phyloP scores from a whole-genome alignment of 2,113 vertebrate genomes.

The Pyrgilauda ruficollis region DNA sequence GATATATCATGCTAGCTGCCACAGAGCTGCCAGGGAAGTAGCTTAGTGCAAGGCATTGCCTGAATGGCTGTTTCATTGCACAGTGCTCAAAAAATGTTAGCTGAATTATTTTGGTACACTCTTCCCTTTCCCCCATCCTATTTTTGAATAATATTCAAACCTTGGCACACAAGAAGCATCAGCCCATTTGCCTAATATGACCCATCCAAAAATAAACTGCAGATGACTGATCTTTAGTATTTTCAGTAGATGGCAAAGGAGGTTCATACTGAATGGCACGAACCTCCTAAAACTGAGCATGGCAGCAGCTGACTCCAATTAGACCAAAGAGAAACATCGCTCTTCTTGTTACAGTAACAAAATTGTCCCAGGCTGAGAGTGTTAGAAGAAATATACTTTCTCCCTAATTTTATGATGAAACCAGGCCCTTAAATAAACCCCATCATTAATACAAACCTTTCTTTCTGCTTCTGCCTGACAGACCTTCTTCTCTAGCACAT shows the following conservation, averaged over 20 bases:
- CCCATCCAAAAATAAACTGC: not conserved
- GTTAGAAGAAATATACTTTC: not conserved
- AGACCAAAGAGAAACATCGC: not conserved
- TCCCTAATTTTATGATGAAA: not conserved
- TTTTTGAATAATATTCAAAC: not conserved
- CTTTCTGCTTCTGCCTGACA: not conserved
- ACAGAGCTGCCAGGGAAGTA: not conserved
- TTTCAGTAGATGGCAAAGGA: slow-evolving; percentile 37
- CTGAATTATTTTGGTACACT: not conserved
- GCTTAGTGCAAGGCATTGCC: not conserved
- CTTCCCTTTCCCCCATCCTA: not conserved
- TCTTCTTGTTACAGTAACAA: not conserved
- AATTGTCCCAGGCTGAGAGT: not conserved
- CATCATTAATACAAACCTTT: not conserved
- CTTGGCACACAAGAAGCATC: not conserved
- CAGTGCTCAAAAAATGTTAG: not conserved
- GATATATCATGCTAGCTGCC: not conserved
- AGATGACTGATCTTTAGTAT: not conserved
- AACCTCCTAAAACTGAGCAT: not conserved
- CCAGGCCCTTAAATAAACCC: not conserved
- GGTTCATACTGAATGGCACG: not conserved
- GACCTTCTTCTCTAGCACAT: fast-evolving
- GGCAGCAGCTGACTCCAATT: not conserved
- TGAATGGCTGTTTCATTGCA: not conserved
- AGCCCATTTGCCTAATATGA: not conserved